These are phyloP conservation scores for Sepioteuthis lessoniana DNA, from an alignment of 2,888 invertebrate genomes.

Conservation along the genomic window DNA sequence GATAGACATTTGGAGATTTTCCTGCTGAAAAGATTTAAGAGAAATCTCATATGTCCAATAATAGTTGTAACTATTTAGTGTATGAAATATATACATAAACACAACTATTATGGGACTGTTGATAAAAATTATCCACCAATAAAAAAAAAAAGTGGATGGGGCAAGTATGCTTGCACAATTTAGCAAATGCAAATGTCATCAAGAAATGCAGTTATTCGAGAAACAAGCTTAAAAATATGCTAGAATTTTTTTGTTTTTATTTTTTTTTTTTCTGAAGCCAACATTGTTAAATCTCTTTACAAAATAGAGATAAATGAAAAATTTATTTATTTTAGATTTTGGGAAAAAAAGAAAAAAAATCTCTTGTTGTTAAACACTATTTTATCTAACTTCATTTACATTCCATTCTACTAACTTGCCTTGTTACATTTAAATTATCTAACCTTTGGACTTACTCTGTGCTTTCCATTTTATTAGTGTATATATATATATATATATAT, in stretches of 20 bases:
- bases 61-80: too few relatives aligned
- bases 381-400: slow-evolving; percentile 6
- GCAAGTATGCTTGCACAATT: background rate
- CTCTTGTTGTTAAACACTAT: background rate
- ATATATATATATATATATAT: too few relatives aligned
- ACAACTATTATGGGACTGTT: too few relatives aligned
- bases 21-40: background rate
- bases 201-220: background rate
- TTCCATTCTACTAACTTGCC: background rate
- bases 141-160: background rate
- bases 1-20: background rate
- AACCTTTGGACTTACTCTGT: background rate
- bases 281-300: background rate
- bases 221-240: background rate
- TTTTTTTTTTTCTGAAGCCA: background rate
- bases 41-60: too few relatives aligned
- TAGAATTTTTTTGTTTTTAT: background rate
- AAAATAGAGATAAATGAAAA: background rate
- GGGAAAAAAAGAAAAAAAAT: background rate
- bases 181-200: background rate
- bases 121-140: too few relatives aligned
- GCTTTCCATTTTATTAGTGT: too few relatives aligned
- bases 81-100: too few relatives aligned
- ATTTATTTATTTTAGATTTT: background rate
- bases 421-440: background rate